Base-by-base conservation (phyloP, 2,113 vertebrate species). In the Glareola pratincola region DNA sequence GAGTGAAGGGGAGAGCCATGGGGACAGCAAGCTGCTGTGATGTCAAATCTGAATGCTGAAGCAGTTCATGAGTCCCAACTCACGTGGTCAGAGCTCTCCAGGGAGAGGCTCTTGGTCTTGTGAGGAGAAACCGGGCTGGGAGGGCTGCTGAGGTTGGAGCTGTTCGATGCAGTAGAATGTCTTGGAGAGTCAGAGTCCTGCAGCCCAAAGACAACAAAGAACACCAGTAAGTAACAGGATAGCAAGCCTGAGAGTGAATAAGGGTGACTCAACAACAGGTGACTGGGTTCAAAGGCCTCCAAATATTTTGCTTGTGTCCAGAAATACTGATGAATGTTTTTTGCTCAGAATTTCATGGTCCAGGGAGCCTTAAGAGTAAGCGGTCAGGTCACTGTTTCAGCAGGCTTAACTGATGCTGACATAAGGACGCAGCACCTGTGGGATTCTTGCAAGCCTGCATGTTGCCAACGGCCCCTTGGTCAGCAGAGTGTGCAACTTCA, bases 71-170 rank as follows among this genome's bases (percentile, higher is more conserved):
- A 99, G 97, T 99, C 99, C 99, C 99, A 99, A 96, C 97, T 98
- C 97, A 99, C 98, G 9, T 98, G 99, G 96, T 99, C 99, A 72
- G 99, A 99, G 98, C 99, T 99, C 98, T 99, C 99, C 97, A 99
- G 95, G 48, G 99, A 99, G 92, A 99, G 98, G 97, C 99, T 99
- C 98, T 99, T 99, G 98, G 99, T 99, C 98, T 99, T 99, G 98
- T 99, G 99, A 77, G 99, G 99, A 51, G 99, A 99, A 85, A 98
- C 97, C 0, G 99, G 99, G 96, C 99, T 99, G 59, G 99, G 99
- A 19, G 99, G 99, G 97, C 99, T 99, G 98, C 99, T 99, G 98
- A 99, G 99, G 98, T 99, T 99, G 97, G 99, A 99, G 97, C 99
- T 99, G 98, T 99, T 99, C 12, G 99, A 99, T 78, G 99, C 99